phyloP scores from a whole-genome alignment of 2,888 invertebrate species.

The Halictus ligatus region DNA sequence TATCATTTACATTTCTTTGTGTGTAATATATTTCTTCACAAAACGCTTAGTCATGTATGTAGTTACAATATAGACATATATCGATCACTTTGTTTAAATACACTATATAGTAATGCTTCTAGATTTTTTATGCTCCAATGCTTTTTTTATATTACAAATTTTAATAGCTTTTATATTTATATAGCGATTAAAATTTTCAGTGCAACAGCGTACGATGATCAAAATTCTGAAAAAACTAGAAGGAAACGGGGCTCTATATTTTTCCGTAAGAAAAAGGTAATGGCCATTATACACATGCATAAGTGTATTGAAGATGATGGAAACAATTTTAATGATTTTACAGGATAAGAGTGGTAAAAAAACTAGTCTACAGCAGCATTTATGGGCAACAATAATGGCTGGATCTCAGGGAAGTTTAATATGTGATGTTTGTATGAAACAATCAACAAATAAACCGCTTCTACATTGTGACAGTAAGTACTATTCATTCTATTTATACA shows the following conservation, averaged over 20 bases:
- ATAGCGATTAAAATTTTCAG: constrained; percentile 66
- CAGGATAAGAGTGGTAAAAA: constrained; percentile 92
- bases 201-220: constrained; percentile 86
- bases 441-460: constrained; percentile 91
- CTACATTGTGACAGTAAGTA: constrained; percentile 93
- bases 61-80: constrained; percentile 28
- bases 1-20: constrained; percentile 33
- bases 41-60: constrained; percentile 37
- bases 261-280: constrained; percentile 95
- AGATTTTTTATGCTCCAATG: constrained; percentile 34
- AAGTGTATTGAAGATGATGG: neutral
- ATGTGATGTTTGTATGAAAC: constrained; percentile 92
- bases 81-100: constrained; percentile 37
- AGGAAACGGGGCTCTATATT: constrained; percentile 95
- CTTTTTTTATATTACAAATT: constrained; percentile 21
- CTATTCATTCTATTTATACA: neutral
- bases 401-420: constrained; percentile 88
- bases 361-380: constrained; percentile 85
- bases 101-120: constrained; percentile 41
- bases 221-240: constrained; percentile 92
- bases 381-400: constrained; percentile 88
- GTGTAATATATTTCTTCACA: constrained; percentile 34
- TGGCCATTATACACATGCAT: constrained; percentile 3
- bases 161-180: neutral
- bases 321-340: constrained; percentile 21